A percentile compares a stretch with the other conserved stretches of the same genome.
phyloP scores from a whole-genome alignment of 2,888 invertebrate species.

The Acrocera orbiculus region DNA sequence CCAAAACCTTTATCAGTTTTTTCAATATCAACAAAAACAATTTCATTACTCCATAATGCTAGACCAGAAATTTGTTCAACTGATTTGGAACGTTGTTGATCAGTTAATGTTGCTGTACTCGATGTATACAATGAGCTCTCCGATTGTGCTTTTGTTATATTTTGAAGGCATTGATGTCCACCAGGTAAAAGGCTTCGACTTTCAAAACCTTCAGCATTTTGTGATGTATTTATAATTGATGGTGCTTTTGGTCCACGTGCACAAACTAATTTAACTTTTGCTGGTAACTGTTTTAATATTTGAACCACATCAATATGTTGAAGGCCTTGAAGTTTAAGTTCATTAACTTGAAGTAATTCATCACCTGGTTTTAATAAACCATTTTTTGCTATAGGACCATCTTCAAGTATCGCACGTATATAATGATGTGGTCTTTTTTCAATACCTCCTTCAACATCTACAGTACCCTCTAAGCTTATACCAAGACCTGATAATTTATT shows the following conservation, averaged over 20 bases:
- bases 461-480: slow-evolving; percentile 94
- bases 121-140: slow-evolving; percentile 84
- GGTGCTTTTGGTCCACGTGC: slow-evolving; percentile 47
- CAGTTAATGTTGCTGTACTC: slow-evolving; percentile 62
- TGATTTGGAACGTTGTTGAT: slow-evolving; percentile 71
- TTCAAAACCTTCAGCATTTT: slow-evolving; percentile 63
- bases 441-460: slow-evolving; percentile 91
- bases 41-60: slow-evolving; percentile 93
- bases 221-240: slow-evolving; percentile 58
- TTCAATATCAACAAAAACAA: slow-evolving; percentile 75
- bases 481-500: slow-evolving; percentile 87
- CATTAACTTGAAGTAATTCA: slow-evolving; percentile 92
- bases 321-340: slow-evolving; percentile 74
- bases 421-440: slow-evolving; percentile 98
- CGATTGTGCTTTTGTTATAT: slow-evolving; percentile 84
- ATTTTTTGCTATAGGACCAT: slow-evolving; percentile 90
- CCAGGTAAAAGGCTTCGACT: slow-evolving; percentile 69
- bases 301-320: slow-evolving; percentile 94
- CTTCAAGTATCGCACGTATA: slow-evolving; percentile 86
- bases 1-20: slow-evolving; percentile 95
- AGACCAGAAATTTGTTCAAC: slow-evolving; percentile 86
- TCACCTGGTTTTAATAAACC: slow-evolving; percentile 85
- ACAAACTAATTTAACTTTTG: slow-evolving; percentile 80
- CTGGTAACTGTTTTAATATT: slow-evolving; percentile 82
- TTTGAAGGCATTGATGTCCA: slow-evolving; percentile 64